Base-by-base conservation (phyloP, 2,113 vertebrate species). In the Pelusios castaneus region DNA sequence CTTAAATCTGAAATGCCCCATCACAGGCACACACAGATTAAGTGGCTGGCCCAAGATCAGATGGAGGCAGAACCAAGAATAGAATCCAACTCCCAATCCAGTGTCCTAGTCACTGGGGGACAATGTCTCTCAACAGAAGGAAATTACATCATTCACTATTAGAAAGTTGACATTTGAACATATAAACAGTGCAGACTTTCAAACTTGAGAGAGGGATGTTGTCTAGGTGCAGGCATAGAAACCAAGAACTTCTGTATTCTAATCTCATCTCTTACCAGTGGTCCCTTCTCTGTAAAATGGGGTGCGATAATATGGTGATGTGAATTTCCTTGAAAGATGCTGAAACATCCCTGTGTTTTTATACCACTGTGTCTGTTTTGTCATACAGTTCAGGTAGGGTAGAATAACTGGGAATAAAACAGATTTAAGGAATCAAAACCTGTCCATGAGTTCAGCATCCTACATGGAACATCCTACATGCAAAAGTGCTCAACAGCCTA, bases 331-430 rank as follows among this genome's bases (percentile, higher is more conserved):
- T 70, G 43, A 92, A 84, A 70, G 91, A 34, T 1, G 17, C 85
- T 92, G 47, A 79, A 92, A 89, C 85, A 60, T 51, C 22, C 16
- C 24, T 34, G 49, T 80, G 9, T n/a, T 80, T n/a, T 52, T 52
- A 27, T 2, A 41, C 49, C 91, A 89, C 82, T 88, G 75, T 78
- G 93, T 89, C 58, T 92, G 82, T 95, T 89, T 67, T 81, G 84
- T 67, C 51, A 43, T 31, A 82, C 78, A 67, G 9, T 90, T 80
- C 1, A 0, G 47, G 67, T 3, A 16, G 41, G 47, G 34, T 81
- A 38, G 51, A 80, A 83, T 55, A 7, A 10, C 70, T 81, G 54
- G 93, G 67, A 89, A n/a, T 67, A 67, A n/a, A n/a, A 3, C 19
- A 67, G 34, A 67, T 67, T 67, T 67, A 67, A 89, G 31, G n/a